Evolutionary conservation across 1,140 invertebrate genomes (phyloP), one percentile per base, ranked within the genome.

Genomic region (Drosophila nikananu): DNA sequence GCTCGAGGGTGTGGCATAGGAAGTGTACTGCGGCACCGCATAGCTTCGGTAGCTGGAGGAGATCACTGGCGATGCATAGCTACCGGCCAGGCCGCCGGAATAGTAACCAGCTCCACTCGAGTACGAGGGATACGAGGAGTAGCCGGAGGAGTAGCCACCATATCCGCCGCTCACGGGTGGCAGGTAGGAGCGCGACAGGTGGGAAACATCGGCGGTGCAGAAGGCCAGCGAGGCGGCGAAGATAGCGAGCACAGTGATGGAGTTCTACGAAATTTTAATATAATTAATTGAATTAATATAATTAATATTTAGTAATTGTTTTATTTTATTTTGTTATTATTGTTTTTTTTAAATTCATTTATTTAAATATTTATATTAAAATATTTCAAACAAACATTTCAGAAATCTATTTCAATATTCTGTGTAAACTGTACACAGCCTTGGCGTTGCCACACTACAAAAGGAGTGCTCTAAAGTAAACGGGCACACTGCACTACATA

Each of bases 161-260:
- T 64, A 48, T 3, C 64, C 63, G 13, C 60, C 39, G 21, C 70
- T 68, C 37, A 77, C 25, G 1, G 91, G 81, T 12, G 91, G 91
- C 74, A 92, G 63, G 30, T 92, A 92, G 54, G 55, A 67, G 39
- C 77, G 74, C 12, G 80, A 70, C 59, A 92, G 52, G 44, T 92
- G 91, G 0, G 91, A 82, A 19, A 92, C 91, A 59, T 92, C 91
- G 1, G 68, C 91, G 17, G 44, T 30, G 15, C 71, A 86, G 17
- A 68, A 41, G 7, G 70, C 82, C 57, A 91, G 19, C 5, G 81
- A 64, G 32, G 81, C 72, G 54, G 39, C 63, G 51, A 70, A 39
- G 42, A 78, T 57, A 3, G 61, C 71, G 7, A 87, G 37, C 10
- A 61, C 35, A 15, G 35, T 19, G 25, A 65, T 21, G 60, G 27